Evolutionary conservation across 1,140 invertebrate genomes (phyloP), one percentile per base, ranked within the genome.

Genomic region (Apis florea): DNA sequence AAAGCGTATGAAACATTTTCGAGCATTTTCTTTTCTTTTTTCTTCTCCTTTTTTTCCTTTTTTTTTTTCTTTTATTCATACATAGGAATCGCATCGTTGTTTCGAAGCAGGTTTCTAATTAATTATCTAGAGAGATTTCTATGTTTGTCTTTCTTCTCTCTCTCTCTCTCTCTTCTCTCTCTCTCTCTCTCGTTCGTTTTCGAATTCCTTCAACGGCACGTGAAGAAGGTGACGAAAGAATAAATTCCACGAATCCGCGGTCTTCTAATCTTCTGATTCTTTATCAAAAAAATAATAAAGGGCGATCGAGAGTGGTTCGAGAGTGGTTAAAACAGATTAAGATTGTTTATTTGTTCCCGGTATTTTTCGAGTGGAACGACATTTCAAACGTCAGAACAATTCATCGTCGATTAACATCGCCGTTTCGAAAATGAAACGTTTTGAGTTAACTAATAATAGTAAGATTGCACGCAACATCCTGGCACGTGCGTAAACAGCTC

Each of bases 401-500:
- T 5, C 47, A 40, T 47, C 15, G 70, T 24, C 53, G 70, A 59
- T 70, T 82, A 66, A 47, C 21, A n/a, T 24, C 12, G 17, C 40
- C 31, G 11, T 9, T 17, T 56, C 15, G 69, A 73, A 68, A 87
- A 84, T 56, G 77, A 72, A 82, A 63, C 54, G 49, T 66, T 56
- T 51, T 58, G 53, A 40, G 64, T 79, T 40, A 64, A 82, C 90
- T 92, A 93, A 91, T 92, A 92, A 92, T 93, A 92, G 91, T 76
- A 76, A 85, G 79, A 88, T 90, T 87, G 87, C 90, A 89, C 90
- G 90, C 89, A 92, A 93, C 91, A 93, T 93, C 92, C 92, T 93
- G 92, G 90, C 91, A 92, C 91, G 91, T 92, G 92, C 90, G 90
- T 91, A 92, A 93, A 93, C 92, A 93, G 61, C 81, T 82, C 82